Evolutionary conservation across 2,113 vertebrate species (phyloP).

Genomic region (Caloenas nicobarica): DNA sequence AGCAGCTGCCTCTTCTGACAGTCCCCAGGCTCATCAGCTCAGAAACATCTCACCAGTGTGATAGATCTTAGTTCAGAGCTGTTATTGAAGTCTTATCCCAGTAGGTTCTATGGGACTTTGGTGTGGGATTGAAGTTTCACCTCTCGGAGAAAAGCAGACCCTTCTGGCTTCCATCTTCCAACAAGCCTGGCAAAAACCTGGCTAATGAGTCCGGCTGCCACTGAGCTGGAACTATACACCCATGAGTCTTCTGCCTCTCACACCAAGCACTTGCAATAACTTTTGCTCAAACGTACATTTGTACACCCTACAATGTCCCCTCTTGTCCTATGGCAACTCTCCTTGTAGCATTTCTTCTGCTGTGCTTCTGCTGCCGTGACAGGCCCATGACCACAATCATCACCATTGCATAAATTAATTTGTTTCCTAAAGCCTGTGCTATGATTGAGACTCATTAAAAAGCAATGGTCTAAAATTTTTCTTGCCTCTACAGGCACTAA

Average conservation of each 20-base stretch:
- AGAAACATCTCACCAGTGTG: neutral
- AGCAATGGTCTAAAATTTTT: neutral
- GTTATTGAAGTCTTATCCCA: neutral
- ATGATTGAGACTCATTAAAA: conserved; percentile 5
- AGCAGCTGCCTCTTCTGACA: neutral
- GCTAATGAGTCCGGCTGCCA: neutral
- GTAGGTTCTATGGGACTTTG: neutral
- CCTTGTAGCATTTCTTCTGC: neutral
- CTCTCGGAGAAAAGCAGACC: neutral
- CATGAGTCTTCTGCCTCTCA: neutral
- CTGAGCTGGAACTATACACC: neutral
- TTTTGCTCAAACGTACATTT: neutral
- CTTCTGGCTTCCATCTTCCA: neutral
- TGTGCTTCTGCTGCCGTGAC: neutral
- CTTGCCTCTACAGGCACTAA: neutral
- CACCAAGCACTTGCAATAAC: neutral
- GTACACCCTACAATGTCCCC: neutral
- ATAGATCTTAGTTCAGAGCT: neutral
- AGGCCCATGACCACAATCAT: neutral
- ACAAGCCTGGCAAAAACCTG: neutral
- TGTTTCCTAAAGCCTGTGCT: neutral
- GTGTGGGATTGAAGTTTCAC: neutral
- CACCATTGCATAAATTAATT: neutral
- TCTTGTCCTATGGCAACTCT: neutral
- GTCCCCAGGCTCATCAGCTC: no score